Conservation (phyloP, 2,888 invertebrate species). For the Polietes domitor region DNA sequence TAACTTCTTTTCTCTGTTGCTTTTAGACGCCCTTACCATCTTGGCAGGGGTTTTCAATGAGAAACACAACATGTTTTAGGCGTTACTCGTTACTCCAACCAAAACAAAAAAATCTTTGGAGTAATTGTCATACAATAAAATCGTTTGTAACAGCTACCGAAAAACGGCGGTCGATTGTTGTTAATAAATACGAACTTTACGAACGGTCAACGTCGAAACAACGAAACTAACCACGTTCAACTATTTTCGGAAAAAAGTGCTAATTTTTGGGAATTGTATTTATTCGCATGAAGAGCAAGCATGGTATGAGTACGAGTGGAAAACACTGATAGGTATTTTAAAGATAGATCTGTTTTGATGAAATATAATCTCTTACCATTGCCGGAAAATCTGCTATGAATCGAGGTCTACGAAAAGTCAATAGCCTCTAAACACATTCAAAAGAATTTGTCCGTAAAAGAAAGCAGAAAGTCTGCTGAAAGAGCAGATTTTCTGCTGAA, state of each 20-base stretch:
- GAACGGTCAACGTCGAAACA: not conserved
- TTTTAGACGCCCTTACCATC: conserved; percentile 61
- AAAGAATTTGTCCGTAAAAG: no score
- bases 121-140: conserved; percentile 60
- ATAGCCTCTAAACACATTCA: no score
- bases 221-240: conserved; percentile 28
- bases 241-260: conserved; percentile 43
- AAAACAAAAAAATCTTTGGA: conserved; percentile 28
- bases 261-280: conserved; percentile 47
- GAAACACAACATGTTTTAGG: conserved; percentile 56
- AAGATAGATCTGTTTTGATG: no score
- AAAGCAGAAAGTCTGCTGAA: no score
- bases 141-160: conserved; percentile 44
- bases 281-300: not conserved
- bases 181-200: not conserved
- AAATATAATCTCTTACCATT: no score
- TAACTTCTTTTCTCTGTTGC: not conserved
- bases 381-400: no score
- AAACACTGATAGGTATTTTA: no score
- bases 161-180: not conserved
- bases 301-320: no score
- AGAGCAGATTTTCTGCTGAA: no score
- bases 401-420: no score
- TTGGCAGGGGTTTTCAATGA: conserved; percentile 43
- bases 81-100: conserved; percentile 50